Conservation (phyloP, 2,113 vertebrate genomes). For the Macroglossus sobrinus region DNA sequence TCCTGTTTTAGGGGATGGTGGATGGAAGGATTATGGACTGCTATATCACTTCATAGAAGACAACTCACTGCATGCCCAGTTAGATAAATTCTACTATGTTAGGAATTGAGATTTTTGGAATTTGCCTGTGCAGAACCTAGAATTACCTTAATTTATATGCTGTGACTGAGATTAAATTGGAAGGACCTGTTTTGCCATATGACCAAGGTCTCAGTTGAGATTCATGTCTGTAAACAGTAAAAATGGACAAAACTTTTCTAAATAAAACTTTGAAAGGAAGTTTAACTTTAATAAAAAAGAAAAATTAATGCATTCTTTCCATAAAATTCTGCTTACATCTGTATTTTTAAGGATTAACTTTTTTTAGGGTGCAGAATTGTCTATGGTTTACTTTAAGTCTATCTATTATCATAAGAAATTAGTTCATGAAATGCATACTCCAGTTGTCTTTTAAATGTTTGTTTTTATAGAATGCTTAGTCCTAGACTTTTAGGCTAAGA, state of each 20-base stretch:
- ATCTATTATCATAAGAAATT: not conserved
- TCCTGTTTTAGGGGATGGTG: not conserved
- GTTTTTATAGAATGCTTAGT: not conserved
- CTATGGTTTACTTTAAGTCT: not conserved
- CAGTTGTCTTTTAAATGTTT: not conserved
- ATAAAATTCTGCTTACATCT: not conserved
- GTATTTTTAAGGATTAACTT: not conserved
- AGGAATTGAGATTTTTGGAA: not conserved
- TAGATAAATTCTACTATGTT: not conserved
- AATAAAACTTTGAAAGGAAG: not conserved
- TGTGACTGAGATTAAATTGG: not conserved
- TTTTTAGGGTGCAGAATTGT: not conserved
- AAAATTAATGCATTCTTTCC: not conserved
- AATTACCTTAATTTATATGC: not conserved
- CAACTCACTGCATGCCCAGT: not conserved
- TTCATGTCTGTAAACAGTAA: not conserved
- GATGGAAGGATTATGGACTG: not conserved
- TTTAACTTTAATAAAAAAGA: not conserved
- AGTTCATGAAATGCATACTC: not conserved
- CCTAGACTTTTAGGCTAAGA: not conserved
- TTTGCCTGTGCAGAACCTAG: not conserved
- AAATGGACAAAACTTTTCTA: not conserved
- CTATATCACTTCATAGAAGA: not conserved
- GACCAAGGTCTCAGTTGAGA: not conserved
- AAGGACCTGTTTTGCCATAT: not conserved